Evolutionary conservation across 1,140 invertebrate species (phyloP).

Genomic region (Drosophila azteca): DNA sequence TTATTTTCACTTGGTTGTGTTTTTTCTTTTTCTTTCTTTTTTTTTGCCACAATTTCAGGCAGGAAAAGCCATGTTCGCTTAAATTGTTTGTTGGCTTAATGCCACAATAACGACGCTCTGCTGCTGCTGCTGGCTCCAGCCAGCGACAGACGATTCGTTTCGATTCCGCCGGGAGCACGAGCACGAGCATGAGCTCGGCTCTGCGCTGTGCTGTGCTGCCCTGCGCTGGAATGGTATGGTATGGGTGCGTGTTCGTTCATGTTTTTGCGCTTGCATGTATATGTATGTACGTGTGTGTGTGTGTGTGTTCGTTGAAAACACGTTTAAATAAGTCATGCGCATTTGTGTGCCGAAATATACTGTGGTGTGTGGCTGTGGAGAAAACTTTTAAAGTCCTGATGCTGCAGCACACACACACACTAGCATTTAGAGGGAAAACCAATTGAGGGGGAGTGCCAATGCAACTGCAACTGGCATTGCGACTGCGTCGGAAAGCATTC

Average conservation of each 20-base stretch:
- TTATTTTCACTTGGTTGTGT: conserved; percentile 48
- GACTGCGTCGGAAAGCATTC: conserved; percentile 31
- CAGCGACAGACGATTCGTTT: neutral
- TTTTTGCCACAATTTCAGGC: conserved; percentile 75
- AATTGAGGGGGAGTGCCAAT: conserved; percentile 17
- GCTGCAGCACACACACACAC: conserved; percentile 2
- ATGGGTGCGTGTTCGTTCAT: too few relatives aligned
- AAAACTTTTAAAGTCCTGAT: conserved; percentile 66
- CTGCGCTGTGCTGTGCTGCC: too few relatives aligned
- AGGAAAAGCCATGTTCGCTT: conserved; percentile 78
- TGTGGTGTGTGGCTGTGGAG: conserved; percentile 14
- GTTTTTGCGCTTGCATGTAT: neutral
- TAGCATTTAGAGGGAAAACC: conserved; percentile 3
- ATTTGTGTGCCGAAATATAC: conserved; percentile 46
- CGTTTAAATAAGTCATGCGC: conserved; percentile 80
- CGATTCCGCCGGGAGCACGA: conserved; percentile 21
- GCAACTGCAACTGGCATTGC: conserved; percentile 41
- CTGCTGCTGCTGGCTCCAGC: conserved; percentile 10
- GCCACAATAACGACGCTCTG: conserved; percentile 65
- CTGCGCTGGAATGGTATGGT: too few relatives aligned
- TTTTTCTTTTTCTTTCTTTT: conserved; percentile 12
- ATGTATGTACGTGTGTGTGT: conserved; percentile 14
- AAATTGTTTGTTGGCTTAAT: conserved; percentile 81
- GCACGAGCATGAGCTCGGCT: conserved; percentile 23
- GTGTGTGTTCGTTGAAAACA: conserved; percentile 57